Evolutionary conservation across 2,888 invertebrate genomes (phyloP).

Genomic region (Hypsopygia costalis): DNA sequence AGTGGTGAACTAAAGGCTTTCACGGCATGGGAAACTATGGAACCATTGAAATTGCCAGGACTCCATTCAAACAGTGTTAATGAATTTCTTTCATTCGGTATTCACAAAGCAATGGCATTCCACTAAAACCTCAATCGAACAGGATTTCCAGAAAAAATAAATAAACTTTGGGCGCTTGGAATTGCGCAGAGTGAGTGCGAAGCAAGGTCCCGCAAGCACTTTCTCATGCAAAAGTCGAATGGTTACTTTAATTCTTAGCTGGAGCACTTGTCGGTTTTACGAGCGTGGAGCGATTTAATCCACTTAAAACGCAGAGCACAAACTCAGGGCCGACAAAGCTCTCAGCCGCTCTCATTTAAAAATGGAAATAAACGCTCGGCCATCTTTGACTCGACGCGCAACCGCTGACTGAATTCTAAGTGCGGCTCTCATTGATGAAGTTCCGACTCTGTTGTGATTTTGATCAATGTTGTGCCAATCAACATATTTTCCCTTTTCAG

Average conservation of each 20-base stretch:
- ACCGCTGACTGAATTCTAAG: constrained; percentile 74
- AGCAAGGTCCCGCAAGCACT: constrained; percentile 65
- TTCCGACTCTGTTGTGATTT: constrained; percentile 55
- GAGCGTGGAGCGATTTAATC: constrained; percentile 80
- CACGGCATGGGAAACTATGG: constrained; percentile 25
- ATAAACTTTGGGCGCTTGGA: constrained; percentile 55
- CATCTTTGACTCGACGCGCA: constrained; percentile 75
- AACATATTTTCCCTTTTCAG: background rate
- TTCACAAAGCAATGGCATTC: constrained; percentile 59
- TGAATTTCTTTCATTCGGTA: constrained; percentile 66
- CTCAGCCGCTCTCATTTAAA: constrained; percentile 80
- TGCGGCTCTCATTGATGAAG: constrained; percentile 59
- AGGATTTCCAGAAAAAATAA: constrained; percentile 59
- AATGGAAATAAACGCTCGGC: constrained; percentile 78
- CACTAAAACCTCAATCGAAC: constrained; percentile 51
- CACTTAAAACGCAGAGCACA: constrained; percentile 81
- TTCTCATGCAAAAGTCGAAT: constrained; percentile 80
- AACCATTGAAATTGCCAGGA: constrained; percentile 40
- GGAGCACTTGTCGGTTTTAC: constrained; percentile 79
- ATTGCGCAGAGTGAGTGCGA: constrained; percentile 62
- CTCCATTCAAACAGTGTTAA: constrained; percentile 53
- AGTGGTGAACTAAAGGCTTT: constrained; percentile 24
- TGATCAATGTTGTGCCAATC: constrained; percentile 16
- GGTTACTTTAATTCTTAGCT: constrained; percentile 79
- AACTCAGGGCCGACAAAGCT: constrained; percentile 78